phyloP scores from a whole-genome alignment of 2,797 vertebrate species.

The Anomalospiza imberbis region DNA sequence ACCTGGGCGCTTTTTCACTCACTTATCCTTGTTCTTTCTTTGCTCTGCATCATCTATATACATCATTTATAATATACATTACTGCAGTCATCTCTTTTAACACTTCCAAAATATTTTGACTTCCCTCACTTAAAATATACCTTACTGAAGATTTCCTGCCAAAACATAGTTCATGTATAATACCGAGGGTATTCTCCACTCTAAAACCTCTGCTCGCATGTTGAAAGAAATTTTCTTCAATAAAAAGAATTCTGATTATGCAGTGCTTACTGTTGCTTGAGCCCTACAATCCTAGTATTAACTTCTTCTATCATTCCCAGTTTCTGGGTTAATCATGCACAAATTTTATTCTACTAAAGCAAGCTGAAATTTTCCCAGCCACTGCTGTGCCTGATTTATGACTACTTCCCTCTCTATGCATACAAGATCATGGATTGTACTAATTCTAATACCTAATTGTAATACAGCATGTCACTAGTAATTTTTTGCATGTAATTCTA shows the following conservation, averaged over 20 bases:
- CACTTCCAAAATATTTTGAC: conserved; percentile 38
- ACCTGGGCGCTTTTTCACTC: background rate
- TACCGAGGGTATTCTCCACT: background rate
- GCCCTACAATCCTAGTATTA: background rate
- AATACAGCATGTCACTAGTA: background rate
- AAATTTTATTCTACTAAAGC: background rate
- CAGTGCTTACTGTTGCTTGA: background rate
- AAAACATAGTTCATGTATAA: background rate
- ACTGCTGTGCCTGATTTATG: background rate
- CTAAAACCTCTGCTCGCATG: background rate
- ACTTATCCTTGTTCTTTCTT: background rate
- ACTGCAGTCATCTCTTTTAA: background rate
- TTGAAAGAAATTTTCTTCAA: background rate
- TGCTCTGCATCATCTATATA: background rate
- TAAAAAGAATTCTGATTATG: background rate
- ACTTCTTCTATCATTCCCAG: background rate
- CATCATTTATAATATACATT: background rate
- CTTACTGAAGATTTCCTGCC: background rate
- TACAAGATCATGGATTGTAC: background rate
- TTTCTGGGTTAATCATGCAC: background rate
- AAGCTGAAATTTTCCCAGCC: background rate
- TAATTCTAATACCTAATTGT: background rate
- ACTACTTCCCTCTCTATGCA: background rate
- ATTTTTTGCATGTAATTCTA: background rate
- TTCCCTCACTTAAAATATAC: background rate